Evolutionary conservation across 2,113 vertebrate species (phyloP), one percentile per base, ranked within the genome.

Genomic region (Tragelaphus imberbis): DNA sequence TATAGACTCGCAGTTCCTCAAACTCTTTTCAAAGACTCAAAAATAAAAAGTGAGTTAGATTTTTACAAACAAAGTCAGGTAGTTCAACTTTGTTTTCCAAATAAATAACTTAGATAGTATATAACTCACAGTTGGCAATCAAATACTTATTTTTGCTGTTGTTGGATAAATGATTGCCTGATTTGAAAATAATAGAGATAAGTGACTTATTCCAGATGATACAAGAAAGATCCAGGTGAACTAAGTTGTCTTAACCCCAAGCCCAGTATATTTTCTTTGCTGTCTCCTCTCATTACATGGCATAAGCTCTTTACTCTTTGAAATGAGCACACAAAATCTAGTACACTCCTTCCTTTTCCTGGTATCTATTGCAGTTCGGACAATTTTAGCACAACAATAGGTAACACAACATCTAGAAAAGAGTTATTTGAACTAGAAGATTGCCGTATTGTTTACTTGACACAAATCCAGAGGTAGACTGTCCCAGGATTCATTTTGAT

Each of bases 1-100:
- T 93, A 93, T 12, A 40, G 49, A 77, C 36, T 96, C 49, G 16
- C 17, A 40, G 59, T 91, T 96, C 56, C 68, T 95, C 81, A 97
- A 94, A 92, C 51, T 92, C 87, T 80, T 77, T 96, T 81, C 55
- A 92, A 96, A 94, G 61, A 89, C 61, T 61, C 61, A 80, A 91
- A 96, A 84, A 84, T 79, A 88, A 97, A 89, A 84, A n/a, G 59
- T 77, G 25, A 87, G 56, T 88, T 28, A 23, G 21, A 86, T 44
- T 68, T 65, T 94, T 90, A 90, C 63, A 84, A 79, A 95, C 58
- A 90, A 96, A 65, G 81, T 56, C 61, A 88, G 51, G 5, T 30
- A 80, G 27, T 59, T 97, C 44, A 86, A 94, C 17, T 71, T 53
- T 25, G 16, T 89, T 58, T 95, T 96, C 44, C 65, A 89, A 84